phyloP scores from a whole-genome alignment of 2,797 vertebrate genomes.

The Amblyopsis hoosieri region DNA sequence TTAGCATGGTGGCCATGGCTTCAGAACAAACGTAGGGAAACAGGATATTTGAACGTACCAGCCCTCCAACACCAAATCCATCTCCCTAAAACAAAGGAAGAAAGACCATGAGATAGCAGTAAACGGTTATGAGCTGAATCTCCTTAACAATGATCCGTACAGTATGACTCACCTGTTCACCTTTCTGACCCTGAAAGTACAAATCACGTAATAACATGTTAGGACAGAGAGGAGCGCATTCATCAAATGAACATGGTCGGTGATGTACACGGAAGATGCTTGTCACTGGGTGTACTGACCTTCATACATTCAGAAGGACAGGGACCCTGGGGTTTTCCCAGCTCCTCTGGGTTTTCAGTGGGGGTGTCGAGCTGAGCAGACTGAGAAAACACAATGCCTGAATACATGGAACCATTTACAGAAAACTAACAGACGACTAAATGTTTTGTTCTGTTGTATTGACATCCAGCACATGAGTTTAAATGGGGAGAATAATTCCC shows the following conservation, averaged over 20 bases:
- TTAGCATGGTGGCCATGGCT: too few relatives aligned
- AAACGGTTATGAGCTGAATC: not conserved
- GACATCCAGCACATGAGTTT: too few relatives aligned
- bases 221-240: not conserved
- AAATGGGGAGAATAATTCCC: too few relatives aligned
- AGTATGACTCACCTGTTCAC: slow-evolving; percentile 75
- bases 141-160: not conserved
- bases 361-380: slow-evolving; percentile 73
- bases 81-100: slow-evolving; percentile 66
- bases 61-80: slow-evolving; percentile 72
- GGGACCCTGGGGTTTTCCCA: slow-evolving; percentile 71
- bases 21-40: too few relatives aligned
- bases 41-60: slow-evolving; percentile 66
- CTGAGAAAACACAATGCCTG: slow-evolving; percentile 39
- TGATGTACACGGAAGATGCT: not conserved
- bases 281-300: slow-evolving; percentile 52
- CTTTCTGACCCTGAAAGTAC: slow-evolving; percentile 81
- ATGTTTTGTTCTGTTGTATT: too few relatives aligned
- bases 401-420: not conserved
- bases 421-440: not conserved
- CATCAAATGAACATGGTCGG: not conserved
- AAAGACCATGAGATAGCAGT: not conserved
- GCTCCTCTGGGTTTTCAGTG: slow-evolving; percentile 69
- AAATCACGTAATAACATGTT: slow-evolving; percentile 32
- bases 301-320: slow-evolving; percentile 77